Conservation (phyloP, 2,113 vertebrate genomes). For the Macaca nemestrina region DNA sequence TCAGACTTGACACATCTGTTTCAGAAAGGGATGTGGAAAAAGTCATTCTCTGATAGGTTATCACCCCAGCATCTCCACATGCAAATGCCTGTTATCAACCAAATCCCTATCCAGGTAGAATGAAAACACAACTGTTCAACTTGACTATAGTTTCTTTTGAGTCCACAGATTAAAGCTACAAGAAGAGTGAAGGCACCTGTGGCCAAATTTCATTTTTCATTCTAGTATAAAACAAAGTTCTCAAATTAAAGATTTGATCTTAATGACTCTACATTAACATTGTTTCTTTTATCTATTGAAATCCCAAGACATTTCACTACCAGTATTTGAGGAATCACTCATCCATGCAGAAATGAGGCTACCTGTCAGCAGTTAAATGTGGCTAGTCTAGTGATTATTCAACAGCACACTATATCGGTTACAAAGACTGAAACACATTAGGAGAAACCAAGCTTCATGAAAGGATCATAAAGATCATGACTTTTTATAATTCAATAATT, state of each 20-base stretch:
- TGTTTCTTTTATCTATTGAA: neutral
- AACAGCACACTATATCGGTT: neutral
- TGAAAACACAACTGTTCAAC: neutral
- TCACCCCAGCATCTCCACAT: neutral
- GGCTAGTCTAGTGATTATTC: neutral
- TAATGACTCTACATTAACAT: neutral
- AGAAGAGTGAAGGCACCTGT: neutral
- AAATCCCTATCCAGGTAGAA: neutral
- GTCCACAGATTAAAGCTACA: neutral
- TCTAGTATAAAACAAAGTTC: neutral
- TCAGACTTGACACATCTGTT: neutral
- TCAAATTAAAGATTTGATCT: constrained; percentile 10
- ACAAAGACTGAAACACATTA: neutral
- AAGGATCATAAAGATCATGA: neutral
- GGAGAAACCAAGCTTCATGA: neutral
- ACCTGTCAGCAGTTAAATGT: neutral
- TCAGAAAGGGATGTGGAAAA: neutral
- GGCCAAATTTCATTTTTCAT: constrained; percentile 28
- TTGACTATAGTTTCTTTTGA: neutral
- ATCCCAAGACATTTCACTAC: neutral
- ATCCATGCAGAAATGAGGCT: neutral
- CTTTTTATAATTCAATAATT: neutral
- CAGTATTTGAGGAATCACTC: neutral
- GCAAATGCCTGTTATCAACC: neutral
- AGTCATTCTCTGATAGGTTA: neutral